These are phyloP conservation scores for Tenualosa thibaudeaui DNA, from an alignment of 2,797 vertebrate species.

Conservation along the genomic window DNA sequence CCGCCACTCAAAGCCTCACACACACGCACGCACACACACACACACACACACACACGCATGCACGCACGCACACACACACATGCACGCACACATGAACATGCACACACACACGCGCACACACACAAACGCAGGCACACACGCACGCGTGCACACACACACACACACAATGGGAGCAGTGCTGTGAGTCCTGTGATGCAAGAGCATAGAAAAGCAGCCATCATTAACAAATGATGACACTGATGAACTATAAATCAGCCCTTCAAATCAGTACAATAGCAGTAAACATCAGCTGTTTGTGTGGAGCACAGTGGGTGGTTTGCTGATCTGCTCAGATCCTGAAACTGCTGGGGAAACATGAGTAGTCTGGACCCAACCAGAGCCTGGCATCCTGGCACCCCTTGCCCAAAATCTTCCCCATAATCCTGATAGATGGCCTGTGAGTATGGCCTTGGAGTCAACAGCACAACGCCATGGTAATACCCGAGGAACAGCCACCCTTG, in stretches of 20 bases:
- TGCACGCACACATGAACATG: too few species aligned
- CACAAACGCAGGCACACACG: too few species aligned
- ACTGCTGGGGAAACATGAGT: background rate
- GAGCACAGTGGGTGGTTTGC: background rate
- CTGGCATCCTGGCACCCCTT: background rate
- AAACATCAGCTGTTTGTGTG: background rate
- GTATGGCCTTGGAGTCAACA: background rate
- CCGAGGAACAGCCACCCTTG: background rate
- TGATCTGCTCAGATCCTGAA: background rate
- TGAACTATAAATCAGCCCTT: background rate
- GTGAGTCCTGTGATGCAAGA: background rate
- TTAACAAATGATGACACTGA: background rate
- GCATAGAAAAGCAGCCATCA: background rate
- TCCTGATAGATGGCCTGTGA: background rate
- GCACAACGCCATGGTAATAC: background rate
- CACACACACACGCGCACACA: too few species aligned
- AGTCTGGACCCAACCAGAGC: background rate
- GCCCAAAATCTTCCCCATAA: background rate
- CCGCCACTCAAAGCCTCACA: conserved; percentile 42
- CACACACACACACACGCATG: too few species aligned
- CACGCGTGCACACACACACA: too few species aligned
- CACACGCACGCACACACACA: too few species aligned
- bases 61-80: too few species aligned
- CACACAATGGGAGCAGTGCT: background rate
- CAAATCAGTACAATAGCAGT: background rate